Percentiles rank a stretch among this genome's conserved stretches.
Conservation (phyloP, 2,888 invertebrate genomes). For the Diachrysia chrysitis region DNA sequence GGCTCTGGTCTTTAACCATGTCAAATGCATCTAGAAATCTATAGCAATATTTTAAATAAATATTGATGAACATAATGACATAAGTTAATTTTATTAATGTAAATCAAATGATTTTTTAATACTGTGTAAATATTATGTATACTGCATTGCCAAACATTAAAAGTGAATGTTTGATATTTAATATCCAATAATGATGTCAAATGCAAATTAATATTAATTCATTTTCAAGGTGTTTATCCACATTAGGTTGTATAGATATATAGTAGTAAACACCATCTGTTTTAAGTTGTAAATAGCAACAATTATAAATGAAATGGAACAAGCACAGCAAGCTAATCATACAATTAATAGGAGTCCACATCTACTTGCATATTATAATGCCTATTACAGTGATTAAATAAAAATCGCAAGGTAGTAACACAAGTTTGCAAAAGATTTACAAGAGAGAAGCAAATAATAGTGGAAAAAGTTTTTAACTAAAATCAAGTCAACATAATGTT, state of each 20-base stretch:
- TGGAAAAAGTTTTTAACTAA: no score
- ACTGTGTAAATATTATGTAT: not conserved
- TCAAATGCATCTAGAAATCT: no score
- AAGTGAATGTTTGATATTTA: not conserved
- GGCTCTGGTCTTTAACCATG: no score
- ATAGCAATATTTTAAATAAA: not conserved
- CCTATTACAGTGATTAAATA: no score
- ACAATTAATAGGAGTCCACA: not conserved
- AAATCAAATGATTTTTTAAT: not conserved
- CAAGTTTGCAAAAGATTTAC: no score
- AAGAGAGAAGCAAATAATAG: no score
- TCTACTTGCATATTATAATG: no score
- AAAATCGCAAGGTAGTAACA: no score
- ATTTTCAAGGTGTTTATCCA: not conserved
- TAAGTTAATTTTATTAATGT: not conserved
- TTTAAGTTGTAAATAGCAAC: no score
- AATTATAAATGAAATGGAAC: not conserved
- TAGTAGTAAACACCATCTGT: not conserved
- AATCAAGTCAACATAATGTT: no score
- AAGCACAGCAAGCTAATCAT: not conserved
- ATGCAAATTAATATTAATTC: not conserved
- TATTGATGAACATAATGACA: not conserved
- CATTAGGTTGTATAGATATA: not conserved
- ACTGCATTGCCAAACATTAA: conserved; percentile 1
- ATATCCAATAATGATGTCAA: not conserved